Percentiles rank a stretch among this genome's conserved stretches.
Evolutionary conservation across 2,797 vertebrate genomes (phyloP).

Genomic region (Champsocephalus esox): DNA sequence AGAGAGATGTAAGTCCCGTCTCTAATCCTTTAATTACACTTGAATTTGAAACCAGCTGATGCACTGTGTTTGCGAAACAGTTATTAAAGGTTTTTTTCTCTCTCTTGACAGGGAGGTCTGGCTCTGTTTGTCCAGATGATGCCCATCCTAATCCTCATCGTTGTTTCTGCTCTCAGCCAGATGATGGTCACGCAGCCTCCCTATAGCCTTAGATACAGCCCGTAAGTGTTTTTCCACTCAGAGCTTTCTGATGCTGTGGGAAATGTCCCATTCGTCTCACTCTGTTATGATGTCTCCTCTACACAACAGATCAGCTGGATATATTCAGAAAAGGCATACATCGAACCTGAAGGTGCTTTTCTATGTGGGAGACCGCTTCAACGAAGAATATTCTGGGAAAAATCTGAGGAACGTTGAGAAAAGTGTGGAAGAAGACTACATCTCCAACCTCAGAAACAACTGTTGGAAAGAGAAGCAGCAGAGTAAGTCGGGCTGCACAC

Average conservation of each 20-base stretch:
- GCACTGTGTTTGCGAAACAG: background rate
- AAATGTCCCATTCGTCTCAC: slow-evolving; percentile 10
- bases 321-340: slow-evolving; percentile 90
- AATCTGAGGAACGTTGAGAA: slow-evolving; percentile 92
- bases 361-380: slow-evolving; percentile 93
- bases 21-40: background rate
- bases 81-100: background rate
- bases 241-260: background rate
- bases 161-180: slow-evolving; percentile 97
- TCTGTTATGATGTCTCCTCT: background rate
- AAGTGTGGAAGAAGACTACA: slow-evolving; percentile 97
- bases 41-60: slow-evolving; percentile 1
- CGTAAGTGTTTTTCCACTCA: slow-evolving; percentile 84
- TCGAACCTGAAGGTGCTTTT: slow-evolving; percentile 92
- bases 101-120: slow-evolving; percentile 90
- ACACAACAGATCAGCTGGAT: slow-evolving; percentile 90
- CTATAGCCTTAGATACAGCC: slow-evolving; percentile 95
- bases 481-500: slow-evolving; percentile 79
- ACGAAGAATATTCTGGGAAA: slow-evolving; percentile 89
- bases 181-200: slow-evolving; percentile 98
- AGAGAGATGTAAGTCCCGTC: slow-evolving; percentile 91
- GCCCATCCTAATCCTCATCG: slow-evolving; percentile 98
- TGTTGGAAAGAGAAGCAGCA: slow-evolving; percentile 99
- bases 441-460: slow-evolving; percentile 97
- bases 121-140: slow-evolving; percentile 98